Base-by-base conservation (phyloP, 2,797 vertebrate genomes). In the Cuculus canorus region DNA sequence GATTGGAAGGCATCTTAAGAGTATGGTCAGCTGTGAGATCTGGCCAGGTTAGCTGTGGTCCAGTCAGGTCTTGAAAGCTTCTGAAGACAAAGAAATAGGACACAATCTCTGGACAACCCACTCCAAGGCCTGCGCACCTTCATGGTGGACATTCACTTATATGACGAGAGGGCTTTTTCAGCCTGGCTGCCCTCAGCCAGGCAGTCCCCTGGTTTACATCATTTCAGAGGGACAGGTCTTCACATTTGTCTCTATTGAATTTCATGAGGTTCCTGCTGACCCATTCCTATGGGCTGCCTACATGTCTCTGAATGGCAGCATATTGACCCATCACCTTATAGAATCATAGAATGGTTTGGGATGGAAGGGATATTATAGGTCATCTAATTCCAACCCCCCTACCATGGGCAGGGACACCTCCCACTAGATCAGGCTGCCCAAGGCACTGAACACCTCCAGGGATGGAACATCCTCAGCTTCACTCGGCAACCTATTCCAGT, bases 121-220 rank as follows among this genome's bases (percentile, higher is more conserved):
- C 28, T 39, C 39, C 1, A 2, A 68, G 30, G 18, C 32, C 32
- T 69, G 33, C 39, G 28, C 24, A 37, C 11, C 17, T 33, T 82
- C 37, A 28, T 0, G 0, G 10, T 39, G 61, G 17, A 11, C 2
- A 1, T 43, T 59, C 1, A 1, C 28, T 35, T 76, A 33, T 1
- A 2, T 19, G 35, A 22, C 16, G 61, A 52, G 50, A 56, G 22
- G 25, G 6, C 7, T 32, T 64, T 79, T 79, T 64, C 43, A 73
- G 27, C 19, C 33, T n/a, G 25, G 68, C 17, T 47, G 11, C 11
- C 13, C n/a, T 9, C 18, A 76, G 33, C 18, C 52, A 81, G 63
- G 28, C 35, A 56, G 73, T 39, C 7, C 22, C 30, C 41, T 15
- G 11, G 37, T 45, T 43, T 57, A 12, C 3, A 1, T 21, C 5